Conservation (phyloP, 2,888 invertebrate genomes). For the Caenorhabditis sp. region DNA sequence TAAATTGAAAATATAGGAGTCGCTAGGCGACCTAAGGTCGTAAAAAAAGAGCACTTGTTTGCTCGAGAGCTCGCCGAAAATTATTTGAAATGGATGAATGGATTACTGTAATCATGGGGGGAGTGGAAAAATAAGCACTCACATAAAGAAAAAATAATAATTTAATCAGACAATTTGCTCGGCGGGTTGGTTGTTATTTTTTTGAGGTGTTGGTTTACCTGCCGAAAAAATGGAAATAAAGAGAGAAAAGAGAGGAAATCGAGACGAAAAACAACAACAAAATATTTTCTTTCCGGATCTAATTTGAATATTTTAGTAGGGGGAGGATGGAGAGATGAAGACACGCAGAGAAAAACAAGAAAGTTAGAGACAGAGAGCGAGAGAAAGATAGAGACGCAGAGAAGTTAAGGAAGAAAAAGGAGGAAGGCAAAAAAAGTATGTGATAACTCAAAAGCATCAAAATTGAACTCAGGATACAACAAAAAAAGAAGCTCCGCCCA, state of each 20-base stretch:
- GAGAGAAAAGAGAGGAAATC: background rate
- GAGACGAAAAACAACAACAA: background rate
- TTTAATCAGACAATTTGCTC: background rate
- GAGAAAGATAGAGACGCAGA: background rate
- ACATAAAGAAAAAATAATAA: background rate
- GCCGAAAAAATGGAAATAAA: background rate
- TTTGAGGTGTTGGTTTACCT: background rate
- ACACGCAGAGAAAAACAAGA: no score
- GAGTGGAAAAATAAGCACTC: background rate
- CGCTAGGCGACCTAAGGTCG: no score
- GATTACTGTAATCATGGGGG: background rate
- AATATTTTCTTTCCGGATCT: no score
- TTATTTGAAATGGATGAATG: no score
- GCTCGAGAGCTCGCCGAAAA: no score
- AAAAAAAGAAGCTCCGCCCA: no score
- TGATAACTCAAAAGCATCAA: background rate
- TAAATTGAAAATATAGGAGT: no score
- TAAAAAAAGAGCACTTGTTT: background rate
- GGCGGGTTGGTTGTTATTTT: background rate
- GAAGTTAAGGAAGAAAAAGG: background rate
- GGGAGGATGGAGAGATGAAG: no score
- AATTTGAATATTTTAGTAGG: no score
- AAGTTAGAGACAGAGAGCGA: background rate
- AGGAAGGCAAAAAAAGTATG: background rate
- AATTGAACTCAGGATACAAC: no score